Evolutionary conservation across 1,140 invertebrate species (phyloP), one percentile per base, ranked within the genome.

Genomic region (Drosophila equinoxialis): DNA sequence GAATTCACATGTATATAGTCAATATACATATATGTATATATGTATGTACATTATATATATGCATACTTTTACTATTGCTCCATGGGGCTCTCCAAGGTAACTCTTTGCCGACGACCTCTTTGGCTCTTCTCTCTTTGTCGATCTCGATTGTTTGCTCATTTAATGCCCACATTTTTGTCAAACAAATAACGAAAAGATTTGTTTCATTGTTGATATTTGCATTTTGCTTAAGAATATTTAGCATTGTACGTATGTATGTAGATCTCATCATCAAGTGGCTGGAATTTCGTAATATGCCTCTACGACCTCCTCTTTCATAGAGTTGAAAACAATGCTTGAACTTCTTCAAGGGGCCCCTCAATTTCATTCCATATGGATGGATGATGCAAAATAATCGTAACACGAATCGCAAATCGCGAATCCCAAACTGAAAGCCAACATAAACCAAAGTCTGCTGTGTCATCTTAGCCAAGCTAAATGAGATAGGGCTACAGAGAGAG

Each of bases 141-240:
- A 8, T 20, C 45, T 11, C 3, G 17, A 51, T 79, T 86, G 80
- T 86, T 89, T 86, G 62, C 68, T 68, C 80, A 87, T 83, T 86
- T 87, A 76, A 63, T 55, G 83, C 79, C 87, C 87, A 83, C 78
- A 81, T 68, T 86, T 81, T 85, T 85, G 83, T 85, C 82, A 85
- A 81, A 80, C 79, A 85, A 85, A 85, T 85, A 85, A 85, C 71
- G 30, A 67, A 83, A 86, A 66, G 74, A 86, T 77, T 79, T 89
- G 69, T 75, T 89, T 74, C 77, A 73, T 81, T 89, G 80, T 86
- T 89, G 67, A 89, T 86, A 89, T 86, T 86, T 86, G 83, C 84
- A 89, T 86, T 77, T 79, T 30, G 79, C 84, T 89, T 14, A 67
- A 77, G 58, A 81, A 70, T 51, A 51, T 51, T 51, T 51, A 51